Evolutionary conservation across 2,888 invertebrate genomes (phyloP), one percentile per base, ranked within the genome.

Genomic region (Hyposoter didymator): DNA sequence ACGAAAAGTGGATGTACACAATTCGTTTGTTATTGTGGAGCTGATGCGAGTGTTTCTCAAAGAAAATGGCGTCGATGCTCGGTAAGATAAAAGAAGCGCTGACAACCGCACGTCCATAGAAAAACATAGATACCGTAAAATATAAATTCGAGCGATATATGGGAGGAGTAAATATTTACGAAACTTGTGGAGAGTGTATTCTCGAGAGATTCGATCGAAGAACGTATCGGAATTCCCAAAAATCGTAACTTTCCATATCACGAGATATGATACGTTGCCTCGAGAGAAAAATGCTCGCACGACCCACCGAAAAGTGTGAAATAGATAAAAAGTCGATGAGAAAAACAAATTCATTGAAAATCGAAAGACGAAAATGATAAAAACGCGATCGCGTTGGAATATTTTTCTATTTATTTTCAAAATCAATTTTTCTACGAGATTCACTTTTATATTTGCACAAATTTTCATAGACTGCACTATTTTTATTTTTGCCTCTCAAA

Each of bases 161-260:
- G 5, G 5, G 45, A 45, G 14, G 28, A 78, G 69, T 62, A 70
- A 78, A 78, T 70, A 78, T 70, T 70, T 70, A 78, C 59, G 28
- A 28, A 59, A 12, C 5, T 59, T 14, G 12, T 28, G 28, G 28
- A 28, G 28, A 59, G 28, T 59, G 22, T 22, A 55, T 55, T 55
- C 28, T 59, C 28, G 59, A 59, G 59, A 59, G 59, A 59, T 59
- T 1, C 59, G 28, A 59, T 59, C 59, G 4, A 59, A 28, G 1
- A 59, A 59, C 59, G 28, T 59, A 28, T 14, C 59, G 12, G 28
- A 59, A 59, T 55, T 59, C 59, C 59, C 59, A 28, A 59, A 28
- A 59, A 59, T 59, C 59, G 59, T 59, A 59, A 47, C 45, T 59
- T 69, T 19, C 45, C 28, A 3, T n/a, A 35, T 66, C 64, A 66